Base-by-base conservation (phyloP, 2,113 vertebrate species). In the Phoenicopterus ruber region DNA sequence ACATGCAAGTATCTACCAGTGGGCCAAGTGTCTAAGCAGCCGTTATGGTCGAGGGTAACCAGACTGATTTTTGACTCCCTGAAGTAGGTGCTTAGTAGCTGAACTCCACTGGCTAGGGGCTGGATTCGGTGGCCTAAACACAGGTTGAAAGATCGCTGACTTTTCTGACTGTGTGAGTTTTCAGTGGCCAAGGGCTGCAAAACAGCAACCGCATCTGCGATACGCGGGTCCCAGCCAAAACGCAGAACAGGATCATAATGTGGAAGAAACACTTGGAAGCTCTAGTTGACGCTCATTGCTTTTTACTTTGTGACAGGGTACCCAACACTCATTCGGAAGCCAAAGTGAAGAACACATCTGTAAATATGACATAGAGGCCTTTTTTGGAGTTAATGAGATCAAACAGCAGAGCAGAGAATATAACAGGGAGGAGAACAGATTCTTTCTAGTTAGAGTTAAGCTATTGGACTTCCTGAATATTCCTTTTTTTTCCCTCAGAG, bases 91-190 rank as follows among this genome's bases (percentile, higher is more conserved):
- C 13, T 31, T 34, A 17, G 44, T 18, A 54, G 21, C 28, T 78
- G 50, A 77, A 14, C 7, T 78, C 13, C 8, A 1, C 25, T 34
- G 7, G 14, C 0, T 0, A 85, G 31, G 46, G 9, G 4, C 9
- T 71, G 46, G 17, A 54, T 54, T 74, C 14, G 13, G 6, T 29
- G 34, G 3, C 17, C 31, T n/a, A 19, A 86, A 73, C 2, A 34
- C 6, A 73, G 17, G 17, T 15, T 80, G 90, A 42, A 87, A 63
- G 0, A 8, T 7, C 10, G 2, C 26, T 4, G 10, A 4, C 4
- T 85, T 20, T 82, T 52, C 16, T 80, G 52, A 9, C 20, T 52
- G 24, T 20, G 20, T 25, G 9, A 28, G 6, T 16, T 72, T 88
- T 71, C 17, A 13, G 17, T 49, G 12, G 4, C 57, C 61, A 57